phyloP scores from a whole-genome alignment of 2,888 invertebrate genomes.

The Trichacis sp. region DNA sequence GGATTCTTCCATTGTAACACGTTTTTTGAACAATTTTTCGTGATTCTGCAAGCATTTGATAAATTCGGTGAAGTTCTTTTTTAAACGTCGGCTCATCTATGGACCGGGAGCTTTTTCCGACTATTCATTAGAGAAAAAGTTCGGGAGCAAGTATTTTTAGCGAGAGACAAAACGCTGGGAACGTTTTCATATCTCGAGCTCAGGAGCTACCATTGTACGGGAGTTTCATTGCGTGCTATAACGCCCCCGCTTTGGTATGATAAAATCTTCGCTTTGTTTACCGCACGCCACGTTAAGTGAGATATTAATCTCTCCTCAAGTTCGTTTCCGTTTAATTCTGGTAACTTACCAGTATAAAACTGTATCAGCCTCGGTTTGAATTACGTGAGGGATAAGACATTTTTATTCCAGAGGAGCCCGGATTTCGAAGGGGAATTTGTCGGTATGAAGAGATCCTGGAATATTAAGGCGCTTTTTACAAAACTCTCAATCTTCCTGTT shows the following conservation, averaged over 20 bases:
- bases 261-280: conserved; percentile 43
- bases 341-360: conserved; percentile 37
- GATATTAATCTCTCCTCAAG: conserved; percentile 43
- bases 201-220: conserved; percentile 12
- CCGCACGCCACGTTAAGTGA: conserved; percentile 39
- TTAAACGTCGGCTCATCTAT: conserved; percentile 3
- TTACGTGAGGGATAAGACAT: conserved; percentile 7
- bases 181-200: conserved; percentile 36
- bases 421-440: neutral
- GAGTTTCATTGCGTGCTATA: conserved; percentile 44
- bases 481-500: too few species aligned
- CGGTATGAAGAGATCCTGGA: neutral
- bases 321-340: conserved; percentile 38
- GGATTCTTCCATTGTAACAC: too few species aligned
- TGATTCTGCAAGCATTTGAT: too few species aligned
- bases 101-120: neutral
- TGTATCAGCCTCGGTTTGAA: conserved; percentile 32
- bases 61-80: too few species aligned
- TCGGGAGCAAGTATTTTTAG: conserved; percentile 7
- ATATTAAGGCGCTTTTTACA: too few species aligned
- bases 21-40: too few species aligned
- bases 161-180: conserved; percentile 31
- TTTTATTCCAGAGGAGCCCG: neutral
- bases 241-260: conserved; percentile 38
- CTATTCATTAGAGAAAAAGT: neutral